phyloP scores from a whole-genome alignment of 2,113 vertebrate species.

The Melanostigma gelatinosum region DNA sequence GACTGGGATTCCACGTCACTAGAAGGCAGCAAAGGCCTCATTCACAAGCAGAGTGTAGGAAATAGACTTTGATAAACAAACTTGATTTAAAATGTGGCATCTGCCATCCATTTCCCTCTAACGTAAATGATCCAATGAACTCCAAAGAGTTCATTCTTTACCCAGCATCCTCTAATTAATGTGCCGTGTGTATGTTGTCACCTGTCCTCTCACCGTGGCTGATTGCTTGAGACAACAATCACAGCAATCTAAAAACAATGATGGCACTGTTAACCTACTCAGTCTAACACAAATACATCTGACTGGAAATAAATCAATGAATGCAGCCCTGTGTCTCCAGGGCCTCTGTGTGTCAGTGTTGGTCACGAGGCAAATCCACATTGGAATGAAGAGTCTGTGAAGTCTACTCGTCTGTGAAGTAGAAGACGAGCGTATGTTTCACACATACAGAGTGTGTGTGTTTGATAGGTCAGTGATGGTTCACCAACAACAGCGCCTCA shows the following conservation, averaged over 20 bases:
- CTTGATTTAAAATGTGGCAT: slow-evolving; percentile 6
- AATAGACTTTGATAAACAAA: not conserved
- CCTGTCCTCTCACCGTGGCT: slow-evolving; percentile 3
- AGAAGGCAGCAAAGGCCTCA: not conserved
- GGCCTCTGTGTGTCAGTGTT: slow-evolving; percentile 4
- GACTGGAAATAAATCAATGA: slow-evolving; percentile 60
- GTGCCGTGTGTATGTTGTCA: slow-evolving; percentile 1
- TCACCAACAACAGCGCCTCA: slow-evolving; percentile 3
- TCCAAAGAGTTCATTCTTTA: slow-evolving; percentile 12
- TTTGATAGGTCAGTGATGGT: not conserved
- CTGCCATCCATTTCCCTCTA: not conserved
- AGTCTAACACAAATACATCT: slow-evolving; percentile 7
- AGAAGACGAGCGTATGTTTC: slow-evolving; percentile 3
- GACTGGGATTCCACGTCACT: too few species aligned
- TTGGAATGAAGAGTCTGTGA: slow-evolving; percentile 29
- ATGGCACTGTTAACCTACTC: not conserved
- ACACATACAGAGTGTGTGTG: not conserved
- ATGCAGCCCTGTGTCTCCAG: slow-evolving; percentile 37
- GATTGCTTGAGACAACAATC: slow-evolving; percentile 36
- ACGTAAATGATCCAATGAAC: too few species aligned
- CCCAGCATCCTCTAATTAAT: slow-evolving; percentile 18
- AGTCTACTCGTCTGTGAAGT: slow-evolving; percentile 48
- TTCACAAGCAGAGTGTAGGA: not conserved
- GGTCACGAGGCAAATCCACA: slow-evolving; percentile 8
- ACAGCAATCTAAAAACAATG: slow-evolving; percentile 26